phyloP scores from a whole-genome alignment of 2,888 invertebrate species.

The Meliscaeva auricollis region DNA sequence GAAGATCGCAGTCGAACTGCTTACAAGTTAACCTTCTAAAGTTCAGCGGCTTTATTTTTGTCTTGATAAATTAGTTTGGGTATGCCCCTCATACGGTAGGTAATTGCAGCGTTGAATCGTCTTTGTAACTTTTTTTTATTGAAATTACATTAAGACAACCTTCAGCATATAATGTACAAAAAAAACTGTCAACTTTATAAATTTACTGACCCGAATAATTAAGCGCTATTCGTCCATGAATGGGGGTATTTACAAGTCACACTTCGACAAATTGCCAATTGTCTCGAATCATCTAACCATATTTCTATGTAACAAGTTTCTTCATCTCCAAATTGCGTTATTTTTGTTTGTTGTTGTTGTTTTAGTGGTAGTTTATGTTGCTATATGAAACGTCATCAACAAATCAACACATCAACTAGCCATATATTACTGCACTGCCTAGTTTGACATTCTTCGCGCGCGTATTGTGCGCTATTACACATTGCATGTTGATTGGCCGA shows the following conservation, averaged over 20 bases:
- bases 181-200: conserved; percentile 30
- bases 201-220: conserved; percentile 62
- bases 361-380: not conserved
- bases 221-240: conserved; percentile 31
- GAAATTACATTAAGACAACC: conserved; percentile 25
- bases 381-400: not conserved
- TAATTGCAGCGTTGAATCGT: conserved; percentile 4
- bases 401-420: not conserved
- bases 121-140: not conserved
- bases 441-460: conserved; percentile 58
- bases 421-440: not conserved
- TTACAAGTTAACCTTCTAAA: not conserved
- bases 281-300: conserved; percentile 43
- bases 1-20: not conserved
- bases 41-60: not conserved
- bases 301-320: conserved; percentile 53
- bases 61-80: not conserved
- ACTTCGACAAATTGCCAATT: conserved; percentile 60
- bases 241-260: conserved; percentile 48
- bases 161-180: not conserved
- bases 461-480: conserved; percentile 33
- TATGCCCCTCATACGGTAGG: not conserved
- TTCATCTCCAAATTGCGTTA: conserved; percentile 66
- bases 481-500: conserved; percentile 35
- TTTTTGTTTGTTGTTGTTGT: conserved; percentile 8